Conservation (phyloP, 2,113 vertebrate genomes). For the Pao palembangensis region DNA sequence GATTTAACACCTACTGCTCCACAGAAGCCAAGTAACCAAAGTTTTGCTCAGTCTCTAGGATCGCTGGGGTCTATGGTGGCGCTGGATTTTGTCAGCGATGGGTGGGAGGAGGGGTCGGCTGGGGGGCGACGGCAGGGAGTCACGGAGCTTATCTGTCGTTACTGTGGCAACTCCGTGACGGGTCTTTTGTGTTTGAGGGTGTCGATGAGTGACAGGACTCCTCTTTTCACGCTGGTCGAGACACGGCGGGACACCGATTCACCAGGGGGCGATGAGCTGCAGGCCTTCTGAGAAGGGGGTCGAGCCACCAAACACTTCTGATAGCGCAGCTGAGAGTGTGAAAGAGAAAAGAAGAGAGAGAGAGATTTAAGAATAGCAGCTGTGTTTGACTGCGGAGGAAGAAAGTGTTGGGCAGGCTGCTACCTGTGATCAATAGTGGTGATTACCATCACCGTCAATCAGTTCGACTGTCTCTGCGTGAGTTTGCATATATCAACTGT, state of each 20-base stretch:
- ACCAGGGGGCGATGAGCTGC: conserved; percentile 82
- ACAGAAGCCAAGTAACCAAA: conserved; percentile 6
- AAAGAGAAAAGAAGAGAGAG: not conserved
- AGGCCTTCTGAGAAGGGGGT: conserved; percentile 89
- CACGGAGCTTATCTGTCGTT: conserved; percentile 29
- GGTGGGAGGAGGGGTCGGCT: conserved; percentile 38
- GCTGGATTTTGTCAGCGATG: not conserved
- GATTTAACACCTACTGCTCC: conserved; percentile 14
- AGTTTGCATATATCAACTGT: conserved; percentile 42
- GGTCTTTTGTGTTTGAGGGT: conserved; percentile 98
- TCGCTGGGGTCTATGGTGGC: conserved; percentile 39
- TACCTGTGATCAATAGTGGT: conserved; percentile 52
- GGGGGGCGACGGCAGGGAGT: conserved; percentile 46
- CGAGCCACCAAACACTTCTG: conserved; percentile 97
- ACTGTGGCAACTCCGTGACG: conserved; percentile 85
- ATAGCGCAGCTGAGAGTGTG: conserved; percentile 83
- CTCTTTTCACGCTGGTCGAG: conserved; percentile 92
- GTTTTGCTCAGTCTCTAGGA: conserved; percentile 37
- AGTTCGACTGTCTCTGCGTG: conserved; percentile 22
- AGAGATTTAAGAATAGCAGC: too few species aligned
- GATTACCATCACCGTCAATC: conserved; percentile 20
- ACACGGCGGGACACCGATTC: conserved; percentile 94
- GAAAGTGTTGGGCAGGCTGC: conserved; percentile 3
- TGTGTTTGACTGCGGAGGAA: too few species aligned
- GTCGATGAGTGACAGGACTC: conserved; percentile 96